Evolutionary conservation across 2,797 vertebrate species (phyloP), one percentile per base, ranked within the genome.

Genomic region (Chaetodon trifasciatus): DNA sequence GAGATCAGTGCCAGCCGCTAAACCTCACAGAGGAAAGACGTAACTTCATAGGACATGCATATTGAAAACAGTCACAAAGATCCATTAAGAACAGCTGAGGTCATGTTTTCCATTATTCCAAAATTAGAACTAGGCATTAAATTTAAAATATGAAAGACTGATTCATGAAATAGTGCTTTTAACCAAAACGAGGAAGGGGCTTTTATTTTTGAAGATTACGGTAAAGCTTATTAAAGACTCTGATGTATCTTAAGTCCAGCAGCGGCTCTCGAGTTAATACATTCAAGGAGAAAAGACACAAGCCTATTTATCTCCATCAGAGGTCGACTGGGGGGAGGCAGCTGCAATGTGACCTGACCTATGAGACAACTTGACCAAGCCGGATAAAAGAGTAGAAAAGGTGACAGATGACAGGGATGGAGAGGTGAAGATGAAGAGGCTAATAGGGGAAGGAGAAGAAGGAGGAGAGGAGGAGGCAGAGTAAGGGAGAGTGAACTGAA

Each of bases 11-110:
- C 46, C 71, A 73, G 79, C 64, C 63, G 76, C 79, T 76, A 53
- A 72, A 82, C 58, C 53, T 85, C 79, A 80, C 79, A 86, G 77
- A 76, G 79, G 79, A 87, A 81, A 82, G 40, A 47, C 8, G 21
- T 76, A 40, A 52, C 63, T 60, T 67, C 56, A 66, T n/a, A 49
- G 62, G 32, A 4, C 53, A 73, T 57, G 37, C 37, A 61, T 55
- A 55, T 70, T 5, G 2, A 74, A 80, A 84, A 80, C 78, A 50
- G 74, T 11, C 15, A 64, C 66, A 74, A 68, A 76, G 64, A 82
- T 8, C 7, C 58, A 60, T 66, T 49, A 37, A 63, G 60, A 78
- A 16, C 63, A 24, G 58, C 64, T 81, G 69, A 77, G 65, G 13
- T 76, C 73, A 76, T 64, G 32, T 81, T 89, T 89, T 82, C 70